Conservation (phyloP, 2,113 vertebrate genomes). For the Chaenocephalus aceratus region DNA sequence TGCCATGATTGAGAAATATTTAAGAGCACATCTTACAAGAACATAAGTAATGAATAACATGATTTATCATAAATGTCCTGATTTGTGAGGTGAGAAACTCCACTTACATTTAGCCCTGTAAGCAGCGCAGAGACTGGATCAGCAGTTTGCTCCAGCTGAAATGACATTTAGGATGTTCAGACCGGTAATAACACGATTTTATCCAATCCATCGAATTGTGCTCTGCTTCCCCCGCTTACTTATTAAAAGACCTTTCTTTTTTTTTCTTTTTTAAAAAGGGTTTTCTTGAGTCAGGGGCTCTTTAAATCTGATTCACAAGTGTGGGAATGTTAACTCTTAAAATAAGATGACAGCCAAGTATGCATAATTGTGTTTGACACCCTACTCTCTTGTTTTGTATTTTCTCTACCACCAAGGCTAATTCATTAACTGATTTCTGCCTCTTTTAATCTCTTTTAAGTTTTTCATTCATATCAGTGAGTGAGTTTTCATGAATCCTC, state of each 20-base stretch:
- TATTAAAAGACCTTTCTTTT: neutral
- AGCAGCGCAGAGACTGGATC: slow-evolving; percentile 32
- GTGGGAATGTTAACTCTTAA: neutral
- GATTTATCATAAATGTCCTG: slow-evolving; percentile 48
- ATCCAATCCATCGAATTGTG: neutral
- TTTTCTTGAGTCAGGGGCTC: too few species aligned
- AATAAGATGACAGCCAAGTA: neutral
- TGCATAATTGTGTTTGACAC: neutral
- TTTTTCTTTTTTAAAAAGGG: too few species aligned
- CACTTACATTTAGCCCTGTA: slow-evolving; percentile 38
- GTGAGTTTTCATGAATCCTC: neutral
- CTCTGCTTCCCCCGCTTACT: neutral
- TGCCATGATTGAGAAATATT: slow-evolving; percentile 42
- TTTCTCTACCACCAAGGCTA: neutral
- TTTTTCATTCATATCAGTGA: neutral
- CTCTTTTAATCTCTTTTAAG: neutral
- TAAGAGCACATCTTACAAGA: slow-evolving; percentile 58
- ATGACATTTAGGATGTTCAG: slow-evolving; percentile 19
- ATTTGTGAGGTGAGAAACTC: slow-evolving; percentile 36
- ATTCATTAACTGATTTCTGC: slow-evolving; percentile 3
- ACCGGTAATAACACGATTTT: slow-evolving; percentile 3
- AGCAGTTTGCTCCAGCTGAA: slow-evolving; percentile 55
- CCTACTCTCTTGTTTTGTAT: neutral
- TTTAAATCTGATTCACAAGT: neutral
- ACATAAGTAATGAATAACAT: slow-evolving; percentile 49